Percentiles rank a stretch among this genome's conserved stretches.
Conservation (phyloP, 2,113 vertebrate species). For the human region DNA sequence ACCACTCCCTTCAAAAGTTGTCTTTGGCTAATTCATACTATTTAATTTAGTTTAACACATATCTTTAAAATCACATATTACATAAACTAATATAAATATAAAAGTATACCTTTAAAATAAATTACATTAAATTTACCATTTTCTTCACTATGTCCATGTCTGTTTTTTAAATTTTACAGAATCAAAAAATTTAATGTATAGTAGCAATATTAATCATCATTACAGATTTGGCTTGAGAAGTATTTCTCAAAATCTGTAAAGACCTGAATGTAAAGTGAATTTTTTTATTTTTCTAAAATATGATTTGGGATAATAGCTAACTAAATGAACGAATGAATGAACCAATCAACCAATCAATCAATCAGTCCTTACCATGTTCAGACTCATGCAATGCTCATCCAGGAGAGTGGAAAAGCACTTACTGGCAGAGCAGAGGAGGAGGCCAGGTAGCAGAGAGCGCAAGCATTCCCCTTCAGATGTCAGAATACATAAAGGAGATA, state of each 20-base stretch:
- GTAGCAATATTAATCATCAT: neutral
- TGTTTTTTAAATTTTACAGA: neutral
- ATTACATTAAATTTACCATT: neutral
- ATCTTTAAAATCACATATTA: neutral
- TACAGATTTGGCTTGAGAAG: neutral
- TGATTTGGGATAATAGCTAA: neutral
- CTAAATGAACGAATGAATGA: neutral
- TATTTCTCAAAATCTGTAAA: slow-evolving; percentile 5
- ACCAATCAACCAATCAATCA: too few species aligned
- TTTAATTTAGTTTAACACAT: neutral
- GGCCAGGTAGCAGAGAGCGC: too few species aligned
- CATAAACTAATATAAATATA: neutral
- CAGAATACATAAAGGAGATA: too few species aligned
- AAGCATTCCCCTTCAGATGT: too few species aligned
- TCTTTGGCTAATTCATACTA: neutral
- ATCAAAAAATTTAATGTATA: neutral
- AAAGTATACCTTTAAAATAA: slow-evolving; percentile 8
- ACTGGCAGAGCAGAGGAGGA: neutral
- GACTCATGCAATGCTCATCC: neutral
- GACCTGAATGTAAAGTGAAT: neutral
- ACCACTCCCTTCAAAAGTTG: neutral
- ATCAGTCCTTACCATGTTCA: neutral
- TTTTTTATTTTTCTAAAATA: neutral
- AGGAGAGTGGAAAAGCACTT: neutral
- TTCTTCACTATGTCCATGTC: neutral